Conservation (phyloP, 2,888 invertebrate species). For the Thymelicus sylvestris region DNA sequence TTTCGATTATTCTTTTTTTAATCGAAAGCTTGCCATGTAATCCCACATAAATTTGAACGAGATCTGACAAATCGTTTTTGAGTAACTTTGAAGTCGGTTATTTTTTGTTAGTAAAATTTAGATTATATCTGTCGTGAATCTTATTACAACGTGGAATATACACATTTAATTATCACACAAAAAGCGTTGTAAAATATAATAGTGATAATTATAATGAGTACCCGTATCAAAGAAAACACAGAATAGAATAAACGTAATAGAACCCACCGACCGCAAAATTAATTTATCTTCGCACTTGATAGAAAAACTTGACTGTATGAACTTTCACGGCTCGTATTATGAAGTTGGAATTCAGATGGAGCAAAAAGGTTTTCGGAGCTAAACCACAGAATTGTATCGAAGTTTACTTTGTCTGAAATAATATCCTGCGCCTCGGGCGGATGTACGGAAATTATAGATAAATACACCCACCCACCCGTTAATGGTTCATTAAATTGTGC, state of each 20-base stretch:
- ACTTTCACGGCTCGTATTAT: conserved; percentile 23
- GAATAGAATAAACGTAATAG: background rate
- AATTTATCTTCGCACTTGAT: conserved; percentile 31
- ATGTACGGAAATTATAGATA: conserved; percentile 16
- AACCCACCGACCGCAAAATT: conserved; percentile 20
- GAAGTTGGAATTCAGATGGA: conserved; percentile 28
- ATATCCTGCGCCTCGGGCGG: conserved; percentile 4
- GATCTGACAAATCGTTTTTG: no score
- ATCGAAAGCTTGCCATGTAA: no score
- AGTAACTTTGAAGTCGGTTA: no score
- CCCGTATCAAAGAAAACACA: background rate
- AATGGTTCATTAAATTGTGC: conserved; percentile 14
- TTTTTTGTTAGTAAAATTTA: no score
- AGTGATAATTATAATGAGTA: background rate
- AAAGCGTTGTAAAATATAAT: no score
- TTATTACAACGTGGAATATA: no score
- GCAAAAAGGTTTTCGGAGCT: conserved; percentile 18
- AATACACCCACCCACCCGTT: background rate
- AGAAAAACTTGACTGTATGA: conserved; percentile 29
- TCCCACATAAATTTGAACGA: no score
- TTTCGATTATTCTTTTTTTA: no score
- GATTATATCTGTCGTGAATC: no score
- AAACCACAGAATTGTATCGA: conserved; percentile 16
- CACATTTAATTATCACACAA: no score
- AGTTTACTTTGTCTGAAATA: conserved; percentile 28